phyloP scores from a whole-genome alignment of 2,113 vertebrate genomes.

The Anser cygnoides region DNA sequence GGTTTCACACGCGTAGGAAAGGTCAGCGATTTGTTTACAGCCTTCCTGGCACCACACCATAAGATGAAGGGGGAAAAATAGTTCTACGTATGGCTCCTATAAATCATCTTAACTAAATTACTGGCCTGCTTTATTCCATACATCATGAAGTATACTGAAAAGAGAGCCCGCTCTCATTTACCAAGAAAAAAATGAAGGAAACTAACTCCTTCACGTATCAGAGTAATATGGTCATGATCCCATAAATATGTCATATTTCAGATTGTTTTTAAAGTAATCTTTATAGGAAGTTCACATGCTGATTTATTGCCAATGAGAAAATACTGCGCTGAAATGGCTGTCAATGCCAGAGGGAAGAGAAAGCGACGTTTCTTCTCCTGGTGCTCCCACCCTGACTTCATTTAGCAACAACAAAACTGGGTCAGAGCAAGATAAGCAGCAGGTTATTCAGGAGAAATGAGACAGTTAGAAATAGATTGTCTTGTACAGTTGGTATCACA shows the following conservation, averaged over 20 bases:
- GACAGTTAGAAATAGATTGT: background rate
- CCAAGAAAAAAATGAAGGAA: background rate
- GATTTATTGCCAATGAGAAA: background rate
- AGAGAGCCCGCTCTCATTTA: background rate
- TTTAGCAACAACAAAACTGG: background rate
- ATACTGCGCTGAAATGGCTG: fast-evolving
- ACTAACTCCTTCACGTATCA: background rate
- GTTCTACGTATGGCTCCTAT: background rate
- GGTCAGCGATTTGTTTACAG: constrained; percentile 52
- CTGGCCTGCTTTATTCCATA: background rate
- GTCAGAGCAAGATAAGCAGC: background rate
- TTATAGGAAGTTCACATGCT: background rate
- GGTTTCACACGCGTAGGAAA: background rate
- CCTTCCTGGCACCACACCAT: constrained; percentile 30
- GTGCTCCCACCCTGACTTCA: background rate
- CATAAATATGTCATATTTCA: constrained; percentile 11
- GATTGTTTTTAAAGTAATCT: constrained; percentile 34
- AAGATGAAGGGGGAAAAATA: background rate
- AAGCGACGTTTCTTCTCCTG: fast-evolving
- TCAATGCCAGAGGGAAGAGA: background rate
- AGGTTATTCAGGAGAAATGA: background rate
- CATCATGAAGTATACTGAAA: background rate
- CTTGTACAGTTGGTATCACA: background rate
- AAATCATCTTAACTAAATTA: constrained; percentile 35
- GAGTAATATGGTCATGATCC: background rate